Conservation (phyloP, 2,113 vertebrate genomes). For the Cepphus grylle region DNA sequence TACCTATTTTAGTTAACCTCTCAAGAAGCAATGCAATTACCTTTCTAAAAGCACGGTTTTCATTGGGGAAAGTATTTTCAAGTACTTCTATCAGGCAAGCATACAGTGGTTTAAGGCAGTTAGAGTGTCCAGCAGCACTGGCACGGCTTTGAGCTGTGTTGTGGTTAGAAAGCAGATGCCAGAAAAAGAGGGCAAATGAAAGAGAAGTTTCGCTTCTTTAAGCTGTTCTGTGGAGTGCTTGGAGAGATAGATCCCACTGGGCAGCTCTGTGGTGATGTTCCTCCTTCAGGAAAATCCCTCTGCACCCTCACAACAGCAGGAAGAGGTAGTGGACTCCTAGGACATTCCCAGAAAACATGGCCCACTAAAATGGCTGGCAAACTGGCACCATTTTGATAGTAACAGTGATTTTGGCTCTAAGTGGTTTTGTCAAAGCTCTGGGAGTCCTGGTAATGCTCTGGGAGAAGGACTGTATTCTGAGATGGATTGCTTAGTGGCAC, state of each 20-base stretch:
- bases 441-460: neutral
- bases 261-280: neutral
- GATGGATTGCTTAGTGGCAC: neutral
- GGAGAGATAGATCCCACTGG: neutral
- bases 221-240: neutral
- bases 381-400: neutral
- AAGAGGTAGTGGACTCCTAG: neutral
- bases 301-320: neutral
- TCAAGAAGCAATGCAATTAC: neutral
- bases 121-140: neutral
- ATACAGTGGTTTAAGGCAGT: neutral
- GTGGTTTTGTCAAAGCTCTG: neutral
- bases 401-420: neutral
- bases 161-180: neutral
- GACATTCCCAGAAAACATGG: neutral
- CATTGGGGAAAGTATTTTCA: fast-evolving
- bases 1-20: conserved; percentile 10
- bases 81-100: neutral
- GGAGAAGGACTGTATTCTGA: neutral
- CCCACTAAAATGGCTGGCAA: neutral
- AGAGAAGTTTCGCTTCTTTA: neutral
- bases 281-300: neutral
- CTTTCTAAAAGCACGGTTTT: neutral
- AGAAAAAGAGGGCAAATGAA: neutral
- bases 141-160: neutral